Base-by-base conservation (phyloP, 2,797 vertebrate species). In the Lycodopsis pacificus region DNA sequence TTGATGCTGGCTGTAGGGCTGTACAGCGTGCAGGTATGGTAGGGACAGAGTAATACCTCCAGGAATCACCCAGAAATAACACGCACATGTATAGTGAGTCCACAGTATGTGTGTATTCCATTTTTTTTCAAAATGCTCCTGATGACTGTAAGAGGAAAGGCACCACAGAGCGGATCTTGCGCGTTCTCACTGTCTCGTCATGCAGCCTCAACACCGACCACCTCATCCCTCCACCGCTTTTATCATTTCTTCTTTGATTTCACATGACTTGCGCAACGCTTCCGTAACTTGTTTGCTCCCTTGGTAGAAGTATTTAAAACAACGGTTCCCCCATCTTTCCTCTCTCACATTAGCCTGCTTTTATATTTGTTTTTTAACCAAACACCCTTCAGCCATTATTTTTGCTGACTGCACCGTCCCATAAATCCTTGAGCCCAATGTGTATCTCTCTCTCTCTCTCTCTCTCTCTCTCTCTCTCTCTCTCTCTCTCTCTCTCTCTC, bases 1-100 rank as follows among this genome's bases (percentile, higher is more conserved):
- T 84, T 80, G 68, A 44, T 93, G 74, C 76, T 92, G 87, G 92
- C 90, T 30, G 57, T 92, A 87, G 93, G 92, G 84, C 82, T 91
- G 65, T 82, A 78, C 76, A 78, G 84, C 11, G 84, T 91, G 62
- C 83, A 94, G 92, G 91, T 94, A 91, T 68, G 65, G 53, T 49
- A 77, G 76, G 57, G 68, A 76, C 15, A 65, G 80, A 63, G 65
- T 76, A 42, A 3, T n/a, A 7, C 49, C 12, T 74, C 68, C 27
- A 61, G 34, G 10, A 57, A 49, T 66, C 63, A 61, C 27, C 5
- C 14, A 12, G 32, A 5, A 61, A 59, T 30, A n/a, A 54, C 65
- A 36, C 17, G 32, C 27, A 36, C 19, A 3, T 9, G 48, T 9
- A 15, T n/a, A 9, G 19, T n/a, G 20, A 42, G 40, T 42, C 12